These are phyloP conservation scores for Ptychoptera albimana DNA, from an alignment of 2,888 invertebrate genomes.

Conservation along the genomic window DNA sequence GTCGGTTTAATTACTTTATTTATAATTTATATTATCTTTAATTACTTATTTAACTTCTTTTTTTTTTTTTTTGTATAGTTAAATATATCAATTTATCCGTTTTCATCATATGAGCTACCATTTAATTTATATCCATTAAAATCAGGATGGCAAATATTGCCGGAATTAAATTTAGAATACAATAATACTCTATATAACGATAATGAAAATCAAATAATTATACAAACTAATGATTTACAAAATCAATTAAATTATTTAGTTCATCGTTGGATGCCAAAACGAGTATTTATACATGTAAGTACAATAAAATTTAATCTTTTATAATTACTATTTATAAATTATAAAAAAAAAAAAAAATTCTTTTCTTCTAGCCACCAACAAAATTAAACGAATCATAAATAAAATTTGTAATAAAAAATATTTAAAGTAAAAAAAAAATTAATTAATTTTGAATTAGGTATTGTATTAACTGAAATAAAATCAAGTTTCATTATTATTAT, in stretches of 20 bases:
- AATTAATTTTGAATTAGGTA: too few relatives aligned
- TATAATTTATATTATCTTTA: not conserved
- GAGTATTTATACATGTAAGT: constrained; percentile 29
- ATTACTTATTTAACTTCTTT: not conserved
- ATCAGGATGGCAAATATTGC: constrained; percentile 29
- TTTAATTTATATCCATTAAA: constrained; percentile 29
- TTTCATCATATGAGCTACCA: constrained; percentile 25
- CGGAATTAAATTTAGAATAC: constrained; percentile 26
- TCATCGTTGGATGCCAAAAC: constrained; percentile 29
- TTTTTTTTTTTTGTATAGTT: constrained; percentile 17
- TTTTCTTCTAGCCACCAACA: too few relatives aligned
- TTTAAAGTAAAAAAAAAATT: too few relatives aligned
- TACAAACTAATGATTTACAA: constrained; percentile 7
- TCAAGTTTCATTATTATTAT: too few relatives aligned
- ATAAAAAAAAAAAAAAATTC: too few relatives aligned
- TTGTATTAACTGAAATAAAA: too few relatives aligned
- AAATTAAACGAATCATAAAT: too few relatives aligned
- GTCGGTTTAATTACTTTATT: constrained; percentile 26
- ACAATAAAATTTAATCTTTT: not conserved
- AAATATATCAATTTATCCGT: constrained; percentile 28
- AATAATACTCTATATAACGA: constrained; percentile 25
- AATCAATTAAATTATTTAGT: constrained; percentile 22
- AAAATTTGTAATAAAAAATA: too few relatives aligned
- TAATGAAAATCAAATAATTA: constrained; percentile 22
- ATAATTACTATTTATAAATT: too few relatives aligned